A percentile compares a stretch with the other conserved stretches of the same genome.
These are phyloP conservation scores for Chiridota heheva DNA, from an alignment of 35 echinoderm and acorn worm species.

Conservation along the genomic window DNA sequence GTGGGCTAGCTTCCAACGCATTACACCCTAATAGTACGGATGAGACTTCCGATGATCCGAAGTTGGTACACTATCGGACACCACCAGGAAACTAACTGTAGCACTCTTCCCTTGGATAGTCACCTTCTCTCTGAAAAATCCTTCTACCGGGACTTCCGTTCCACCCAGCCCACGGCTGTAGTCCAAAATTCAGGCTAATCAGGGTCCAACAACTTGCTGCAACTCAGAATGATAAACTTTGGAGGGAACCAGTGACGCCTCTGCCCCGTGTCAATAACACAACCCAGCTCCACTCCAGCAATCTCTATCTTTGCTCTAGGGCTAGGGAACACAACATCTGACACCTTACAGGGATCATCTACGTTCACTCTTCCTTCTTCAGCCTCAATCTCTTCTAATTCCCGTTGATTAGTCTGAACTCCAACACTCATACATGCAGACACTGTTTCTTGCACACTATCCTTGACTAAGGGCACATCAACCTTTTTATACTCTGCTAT, in stretches of 20 bases:
- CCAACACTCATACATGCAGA: too few relatives aligned
- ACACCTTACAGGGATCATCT: not conserved
- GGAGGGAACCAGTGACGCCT: not conserved
- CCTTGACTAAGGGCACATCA: too few relatives aligned
- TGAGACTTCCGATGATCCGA: not conserved
- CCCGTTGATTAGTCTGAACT: too few relatives aligned
- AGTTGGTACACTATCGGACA: not conserved
- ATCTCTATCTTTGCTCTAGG: not conserved
- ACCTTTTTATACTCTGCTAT: too few relatives aligned
- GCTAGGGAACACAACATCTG: not conserved
- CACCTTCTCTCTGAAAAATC: not conserved
- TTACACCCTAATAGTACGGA: conserved; percentile 33
- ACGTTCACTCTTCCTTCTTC: too few relatives aligned
- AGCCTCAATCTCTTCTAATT: too few relatives aligned
- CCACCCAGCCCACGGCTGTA: not conserved
- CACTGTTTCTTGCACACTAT: too few relatives aligned
- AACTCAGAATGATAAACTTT: not conserved
- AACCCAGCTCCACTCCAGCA: conserved; percentile 22
- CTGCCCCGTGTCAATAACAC: conserved; percentile 28
- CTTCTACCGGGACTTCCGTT: conserved; percentile 1
- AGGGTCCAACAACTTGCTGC: not conserved
- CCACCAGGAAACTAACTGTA: conserved; percentile 19
- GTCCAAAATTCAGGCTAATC: not conserved
- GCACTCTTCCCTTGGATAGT: not conserved
- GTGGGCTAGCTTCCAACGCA: conserved; percentile 12